Evolutionary conservation across 2,113 vertebrate genomes (phyloP).

Genomic region (Triplophysa siluroides): DNA sequence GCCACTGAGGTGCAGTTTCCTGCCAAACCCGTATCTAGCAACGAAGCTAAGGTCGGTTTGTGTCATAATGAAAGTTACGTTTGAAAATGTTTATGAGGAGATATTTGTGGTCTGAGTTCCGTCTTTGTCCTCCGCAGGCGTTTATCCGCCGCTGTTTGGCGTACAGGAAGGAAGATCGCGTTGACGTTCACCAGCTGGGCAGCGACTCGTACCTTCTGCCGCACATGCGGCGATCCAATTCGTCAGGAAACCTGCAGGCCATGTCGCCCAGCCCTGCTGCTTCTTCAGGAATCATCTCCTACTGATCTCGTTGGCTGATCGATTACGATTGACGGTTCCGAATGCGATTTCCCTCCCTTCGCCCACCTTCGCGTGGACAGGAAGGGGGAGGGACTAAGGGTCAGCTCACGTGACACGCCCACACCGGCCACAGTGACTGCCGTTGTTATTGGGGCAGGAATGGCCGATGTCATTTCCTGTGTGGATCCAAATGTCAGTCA

Average conservation of each 20-base stretch:
- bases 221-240: conserved; percentile 98
- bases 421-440: conserved; percentile 26
- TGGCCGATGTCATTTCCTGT: conserved; percentile 31
- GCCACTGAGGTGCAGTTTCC: conserved; percentile 99
- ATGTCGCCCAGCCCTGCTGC: conserved; percentile 80
- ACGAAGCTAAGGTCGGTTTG: conserved; percentile 91
- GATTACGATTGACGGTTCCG: conserved; percentile 42
- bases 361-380: conserved; percentile 62
- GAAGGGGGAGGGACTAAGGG: conserved; percentile 19
- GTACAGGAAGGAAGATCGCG: conserved; percentile 96
- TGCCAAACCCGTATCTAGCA: conserved; percentile 98
- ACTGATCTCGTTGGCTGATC: conserved; percentile 75
- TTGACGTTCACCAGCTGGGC: conserved; percentile 96
- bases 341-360: conserved; percentile 54
- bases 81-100: not conserved
- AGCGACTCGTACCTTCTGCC: conserved; percentile 97
- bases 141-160: conserved; percentile 98
- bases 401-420: conserved; percentile 16
- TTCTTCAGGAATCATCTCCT: conserved; percentile 86
- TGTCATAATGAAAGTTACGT: not conserved
- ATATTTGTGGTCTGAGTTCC: not conserved
- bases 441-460: conserved; percentile 25
- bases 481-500: conserved; percentile 41
- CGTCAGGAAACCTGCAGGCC: conserved; percentile 94
- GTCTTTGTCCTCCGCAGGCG: conserved; percentile 73